Evolutionary conservation across 2,888 invertebrate genomes (phyloP).

Genomic region (Masnerella sp.): DNA sequence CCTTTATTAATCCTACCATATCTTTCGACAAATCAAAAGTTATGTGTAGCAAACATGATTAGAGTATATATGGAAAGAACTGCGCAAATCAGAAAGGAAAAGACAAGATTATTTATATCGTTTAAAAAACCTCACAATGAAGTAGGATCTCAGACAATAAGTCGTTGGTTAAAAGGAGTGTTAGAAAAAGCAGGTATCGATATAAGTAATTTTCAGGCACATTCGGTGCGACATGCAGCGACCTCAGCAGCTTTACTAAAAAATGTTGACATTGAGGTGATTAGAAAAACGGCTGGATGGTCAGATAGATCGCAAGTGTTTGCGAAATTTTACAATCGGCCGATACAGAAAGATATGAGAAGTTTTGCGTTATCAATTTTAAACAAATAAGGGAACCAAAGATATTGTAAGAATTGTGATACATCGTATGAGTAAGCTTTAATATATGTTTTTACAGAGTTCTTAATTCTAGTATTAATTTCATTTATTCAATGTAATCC

Average conservation of each 20-base stretch:
- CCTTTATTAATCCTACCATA: conserved; percentile 11
- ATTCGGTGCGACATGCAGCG: conserved; percentile 8
- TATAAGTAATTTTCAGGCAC: conserved; percentile 1
- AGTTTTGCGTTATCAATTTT: conserved; percentile 11
- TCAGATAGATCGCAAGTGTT: conserved; percentile 1
- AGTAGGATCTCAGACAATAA: conserved; percentile 16
- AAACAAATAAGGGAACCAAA: neutral
- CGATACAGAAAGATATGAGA: conserved; percentile 6
- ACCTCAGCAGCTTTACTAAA: conserved; percentile 12
- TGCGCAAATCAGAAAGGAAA: neutral
- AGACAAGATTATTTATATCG: conserved; percentile 13
- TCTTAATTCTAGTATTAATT: too few relatives aligned
- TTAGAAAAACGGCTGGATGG: conserved; percentile 17
- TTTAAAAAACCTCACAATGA: conserved; percentile 6
- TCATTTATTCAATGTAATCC: too few relatives aligned
- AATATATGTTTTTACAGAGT: too few relatives aligned
- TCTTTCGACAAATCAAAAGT: conserved; percentile 1
- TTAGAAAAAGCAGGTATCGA: conserved; percentile 12
- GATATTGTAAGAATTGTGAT: too few relatives aligned
- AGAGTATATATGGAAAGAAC: conserved; percentile 9
- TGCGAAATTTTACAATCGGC: conserved; percentile 20
- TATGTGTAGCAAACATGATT: conserved; percentile 7
- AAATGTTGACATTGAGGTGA: conserved; percentile 10
- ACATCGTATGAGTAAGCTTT: too few relatives aligned
- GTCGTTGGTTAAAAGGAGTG: conserved; percentile 17